These are phyloP conservation scores for Passer domesticus DNA, from an alignment of 2,113 vertebrate genomes.

Conservation along the genomic window DNA sequence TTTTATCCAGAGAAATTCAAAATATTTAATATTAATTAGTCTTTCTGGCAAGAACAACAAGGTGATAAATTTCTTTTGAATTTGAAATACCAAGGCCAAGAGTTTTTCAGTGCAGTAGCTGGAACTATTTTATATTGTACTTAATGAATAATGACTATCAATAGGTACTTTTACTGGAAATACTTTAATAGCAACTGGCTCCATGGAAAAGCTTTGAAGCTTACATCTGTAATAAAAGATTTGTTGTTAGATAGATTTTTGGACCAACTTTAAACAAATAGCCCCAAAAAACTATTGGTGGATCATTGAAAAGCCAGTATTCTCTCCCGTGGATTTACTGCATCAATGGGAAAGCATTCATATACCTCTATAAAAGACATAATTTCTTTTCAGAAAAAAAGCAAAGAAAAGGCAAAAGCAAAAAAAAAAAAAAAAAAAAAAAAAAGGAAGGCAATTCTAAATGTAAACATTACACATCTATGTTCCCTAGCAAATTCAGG, in stretches of 20 bases:
- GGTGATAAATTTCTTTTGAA: conserved; percentile 44
- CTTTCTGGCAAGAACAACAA: conserved; percentile 33
- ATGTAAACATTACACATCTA: background rate
- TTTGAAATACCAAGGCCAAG: background rate
- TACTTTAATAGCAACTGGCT: conserved; percentile 13
- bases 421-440: too few species aligned
- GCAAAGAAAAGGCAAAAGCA: too few species aligned
- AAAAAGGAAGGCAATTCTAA: fast-evolving
- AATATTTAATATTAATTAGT: conserved; percentile 60
- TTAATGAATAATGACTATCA: conserved; percentile 39
- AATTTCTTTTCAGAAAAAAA: background rate
- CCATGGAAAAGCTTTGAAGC: background rate
- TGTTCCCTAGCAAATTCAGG: background rate
- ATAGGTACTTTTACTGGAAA: conserved; percentile 35
- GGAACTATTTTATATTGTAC: conserved; percentile 16
- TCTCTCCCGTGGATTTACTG: background rate
- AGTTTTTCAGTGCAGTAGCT: conserved; percentile 15
- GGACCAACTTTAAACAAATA: conserved; percentile 3
- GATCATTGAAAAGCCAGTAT: background rate
- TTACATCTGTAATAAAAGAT: background rate
- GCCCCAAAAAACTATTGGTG: background rate
- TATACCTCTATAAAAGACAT: background rate
- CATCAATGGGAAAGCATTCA: background rate
- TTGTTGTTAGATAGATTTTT: conserved; percentile 22
- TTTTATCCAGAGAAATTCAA: conserved; percentile 53